Evolutionary conservation across 2,888 invertebrate species (phyloP), one percentile per base, ranked within the genome.

Genomic region (Ichneumon xanthorius): DNA sequence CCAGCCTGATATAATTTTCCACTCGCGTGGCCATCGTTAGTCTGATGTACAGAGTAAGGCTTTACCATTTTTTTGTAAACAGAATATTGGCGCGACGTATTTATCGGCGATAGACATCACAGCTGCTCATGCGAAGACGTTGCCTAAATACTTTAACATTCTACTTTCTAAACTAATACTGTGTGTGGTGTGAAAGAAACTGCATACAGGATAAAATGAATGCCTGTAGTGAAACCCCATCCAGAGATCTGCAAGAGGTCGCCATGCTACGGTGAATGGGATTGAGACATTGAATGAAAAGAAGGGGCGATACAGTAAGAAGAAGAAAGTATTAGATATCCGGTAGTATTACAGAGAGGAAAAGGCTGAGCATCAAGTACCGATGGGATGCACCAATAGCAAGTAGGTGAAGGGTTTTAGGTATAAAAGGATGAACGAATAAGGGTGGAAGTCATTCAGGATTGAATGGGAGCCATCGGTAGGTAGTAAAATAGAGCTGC

Each of bases 391-490:
- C 30, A 63, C n/a, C 63, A 53, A 65, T 37, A 37, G 50, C 71
- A 76, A 70, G 37, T 50, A 55, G 40, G 72, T 77, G 55, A 16
- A 37, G 75, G 30, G 37, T 53, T 45, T 55, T 48, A 22, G 48
- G 58, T 55, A 65, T 79, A 50, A 63, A 63, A 45, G 68, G 61
- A 61, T 67, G 53, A 73, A 26, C 61, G 61, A 61, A 30, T 16
- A 22, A 63, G 77, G 81, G 77, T 84, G 73, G 22, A 61, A 84
- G 77, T 81, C 77, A 84, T 80, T 78, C 67, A 67, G 22, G 30
- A 81, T 84, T 81, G 80, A 84, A 84, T 84, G 80, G 80, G 30
- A 33, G 72, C 22, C 40, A 45, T 72, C 26, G 79, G 76, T 63
- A 63, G 40, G 72, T 30, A 48, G 50, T 40, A 26, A 77, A 72